phyloP scores from a whole-genome alignment of 2,797 vertebrate genomes.

The Ispidina picta region DNA sequence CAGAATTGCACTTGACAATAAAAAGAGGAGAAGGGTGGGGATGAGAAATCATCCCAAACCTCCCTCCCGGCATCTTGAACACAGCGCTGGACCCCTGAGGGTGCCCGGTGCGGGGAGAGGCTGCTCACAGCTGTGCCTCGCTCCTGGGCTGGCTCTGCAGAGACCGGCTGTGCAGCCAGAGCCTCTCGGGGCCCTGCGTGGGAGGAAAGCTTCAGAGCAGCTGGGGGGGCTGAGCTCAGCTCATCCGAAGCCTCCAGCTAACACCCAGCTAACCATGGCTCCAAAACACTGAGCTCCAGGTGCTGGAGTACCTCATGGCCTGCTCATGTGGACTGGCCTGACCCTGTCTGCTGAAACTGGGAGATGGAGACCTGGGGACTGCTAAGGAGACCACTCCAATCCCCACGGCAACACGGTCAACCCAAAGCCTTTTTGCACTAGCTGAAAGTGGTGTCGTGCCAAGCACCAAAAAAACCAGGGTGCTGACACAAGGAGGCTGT shows the following conservation, averaged over 20 bases:
- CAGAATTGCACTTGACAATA: neutral
- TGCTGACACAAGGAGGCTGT: neutral
- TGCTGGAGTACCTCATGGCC: neutral
- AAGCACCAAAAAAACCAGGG: neutral
- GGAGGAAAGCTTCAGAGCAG: constrained; percentile 14
- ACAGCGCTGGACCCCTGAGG: neutral
- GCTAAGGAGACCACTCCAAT: neutral
- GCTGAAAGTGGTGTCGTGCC: neutral
- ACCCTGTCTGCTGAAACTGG: neutral
- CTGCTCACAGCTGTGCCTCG: neutral
- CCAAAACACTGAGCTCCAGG: neutral
- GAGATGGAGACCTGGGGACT: too few relatives aligned
- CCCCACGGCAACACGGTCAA: neutral
- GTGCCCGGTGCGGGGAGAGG: neutral
- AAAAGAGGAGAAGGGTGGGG: neutral
- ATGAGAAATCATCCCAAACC: neutral
- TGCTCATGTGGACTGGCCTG: neutral
- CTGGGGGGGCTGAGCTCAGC: neutral
- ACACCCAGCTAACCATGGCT: neutral
- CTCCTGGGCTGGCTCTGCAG: neutral
- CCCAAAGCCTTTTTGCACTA: neutral
- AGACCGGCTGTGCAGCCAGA: neutral
- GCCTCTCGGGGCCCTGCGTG: neutral
- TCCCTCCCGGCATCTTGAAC: neutral
- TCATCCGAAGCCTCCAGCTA: neutral